Evolutionary conservation across 2,113 vertebrate species (phyloP).

Genomic region (Mormoops blainvillei): DNA sequence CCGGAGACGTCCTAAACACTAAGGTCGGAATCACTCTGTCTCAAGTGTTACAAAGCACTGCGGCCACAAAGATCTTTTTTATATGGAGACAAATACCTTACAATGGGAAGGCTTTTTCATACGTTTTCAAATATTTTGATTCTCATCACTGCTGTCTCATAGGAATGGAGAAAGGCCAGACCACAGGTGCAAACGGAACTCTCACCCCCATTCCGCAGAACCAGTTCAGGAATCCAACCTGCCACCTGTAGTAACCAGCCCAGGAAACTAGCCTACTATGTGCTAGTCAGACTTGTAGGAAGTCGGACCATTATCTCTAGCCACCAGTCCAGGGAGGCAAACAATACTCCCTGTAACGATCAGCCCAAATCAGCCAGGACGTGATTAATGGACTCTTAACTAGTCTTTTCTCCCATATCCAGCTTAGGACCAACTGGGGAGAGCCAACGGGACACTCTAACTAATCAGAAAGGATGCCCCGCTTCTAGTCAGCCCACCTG

Average conservation of each 20-base stretch:
- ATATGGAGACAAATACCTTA: background rate
- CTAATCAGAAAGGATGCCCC: rapidly evolving
- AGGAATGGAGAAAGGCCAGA: background rate
- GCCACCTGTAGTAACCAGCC: background rate
- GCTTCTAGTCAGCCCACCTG: background rate
- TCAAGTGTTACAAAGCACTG: background rate
- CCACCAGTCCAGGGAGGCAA: background rate
- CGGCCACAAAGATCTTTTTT: background rate
- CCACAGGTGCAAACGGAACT: background rate
- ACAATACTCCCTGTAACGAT: rapidly evolving
- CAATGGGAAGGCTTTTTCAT: background rate
- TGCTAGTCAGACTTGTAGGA: background rate
- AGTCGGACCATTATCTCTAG: background rate
- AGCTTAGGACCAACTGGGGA: background rate
- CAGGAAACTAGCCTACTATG: background rate
- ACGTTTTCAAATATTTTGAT: background rate
- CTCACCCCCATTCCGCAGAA: background rate
- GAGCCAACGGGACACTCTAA: background rate
- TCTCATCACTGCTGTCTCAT: background rate
- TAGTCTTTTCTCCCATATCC: background rate
- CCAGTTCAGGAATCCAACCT: background rate
- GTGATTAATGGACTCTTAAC: background rate
- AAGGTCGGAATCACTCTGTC: background rate
- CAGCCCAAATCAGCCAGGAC: background rate
- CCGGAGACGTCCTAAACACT: background rate